These are phyloP conservation scores for Brachycybe producta DNA, from an alignment of 2,888 invertebrate species.

Conservation along the genomic window DNA sequence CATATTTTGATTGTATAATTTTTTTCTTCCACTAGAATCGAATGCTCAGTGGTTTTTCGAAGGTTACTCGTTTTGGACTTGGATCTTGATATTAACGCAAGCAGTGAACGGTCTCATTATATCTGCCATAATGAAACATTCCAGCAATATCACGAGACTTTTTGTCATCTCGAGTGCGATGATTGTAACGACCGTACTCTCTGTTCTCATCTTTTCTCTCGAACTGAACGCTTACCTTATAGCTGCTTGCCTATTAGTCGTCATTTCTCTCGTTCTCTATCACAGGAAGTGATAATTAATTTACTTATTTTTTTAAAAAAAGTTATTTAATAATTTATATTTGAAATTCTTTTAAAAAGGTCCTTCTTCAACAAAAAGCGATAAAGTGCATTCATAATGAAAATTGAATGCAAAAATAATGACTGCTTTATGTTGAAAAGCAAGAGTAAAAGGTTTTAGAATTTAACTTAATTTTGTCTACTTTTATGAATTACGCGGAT, in stretches of 20 bases:
- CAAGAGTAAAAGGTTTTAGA: no score
- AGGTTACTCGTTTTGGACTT: slow-evolving; percentile 9
- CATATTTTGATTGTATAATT: no score
- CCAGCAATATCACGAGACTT: slow-evolving; percentile 14
- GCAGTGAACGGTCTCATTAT: slow-evolving; percentile 16
- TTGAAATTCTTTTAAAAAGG: no score
- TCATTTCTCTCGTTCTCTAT: slow-evolving; percentile 11
- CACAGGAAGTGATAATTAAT: slow-evolving; percentile 12
- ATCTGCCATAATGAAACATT: slow-evolving; percentile 16
- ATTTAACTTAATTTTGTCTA: no score
- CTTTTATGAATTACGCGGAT: no score
- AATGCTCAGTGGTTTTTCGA: slow-evolving; percentile 13
- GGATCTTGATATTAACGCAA: slow-evolving; percentile 13
- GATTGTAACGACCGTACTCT: slow-evolving; percentile 13
- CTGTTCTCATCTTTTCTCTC: slow-evolving; percentile 8
- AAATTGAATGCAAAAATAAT: no score
- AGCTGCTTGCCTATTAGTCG: slow-evolving; percentile 10
- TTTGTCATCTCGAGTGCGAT: slow-evolving; percentile 16
- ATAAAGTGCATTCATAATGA: no score
- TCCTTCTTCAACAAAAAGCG: no score
- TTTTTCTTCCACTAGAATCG: no score
- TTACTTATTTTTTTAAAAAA: no score
- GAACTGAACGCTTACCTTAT: slow-evolving; percentile 7
- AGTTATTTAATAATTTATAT: no score
- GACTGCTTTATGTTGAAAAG: no score